These are phyloP conservation scores for Corapipo altera DNA, from an alignment of 2,113 vertebrate genomes.

Conservation along the genomic window DNA sequence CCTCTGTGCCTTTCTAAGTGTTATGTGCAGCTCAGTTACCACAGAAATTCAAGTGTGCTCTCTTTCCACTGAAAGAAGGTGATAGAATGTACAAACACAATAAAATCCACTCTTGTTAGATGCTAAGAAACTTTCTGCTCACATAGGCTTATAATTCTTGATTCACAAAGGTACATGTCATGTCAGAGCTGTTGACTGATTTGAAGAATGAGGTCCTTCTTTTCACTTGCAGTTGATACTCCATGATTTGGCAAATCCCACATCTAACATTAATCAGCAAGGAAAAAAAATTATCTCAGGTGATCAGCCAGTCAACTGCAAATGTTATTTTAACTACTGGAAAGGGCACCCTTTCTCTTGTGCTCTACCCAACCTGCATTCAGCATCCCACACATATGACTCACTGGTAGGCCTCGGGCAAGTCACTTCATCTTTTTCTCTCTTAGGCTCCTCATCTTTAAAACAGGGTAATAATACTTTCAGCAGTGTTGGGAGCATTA, in stretches of 20 bases:
- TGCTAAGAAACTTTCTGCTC: background rate
- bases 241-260: background rate
- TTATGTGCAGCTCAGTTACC: background rate
- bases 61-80: background rate
- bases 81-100: background rate
- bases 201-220: background rate
- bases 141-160: background rate
- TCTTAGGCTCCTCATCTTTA: conserved; percentile 14
- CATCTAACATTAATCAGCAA: background rate
- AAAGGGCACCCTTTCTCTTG: conserved; percentile 6
- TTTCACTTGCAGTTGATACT: background rate
- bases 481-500: conserved; percentile 6
- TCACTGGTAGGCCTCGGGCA: conserved; percentile 42
- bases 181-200: background rate
- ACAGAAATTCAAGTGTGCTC: background rate
- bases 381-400: conserved; percentile 40
- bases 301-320: background rate
- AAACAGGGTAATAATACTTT: conserved; percentile 43
- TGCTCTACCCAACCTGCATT: conserved; percentile 11
- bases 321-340: conserved; percentile 13
- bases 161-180: background rate
- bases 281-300: background rate
- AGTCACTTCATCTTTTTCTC: conserved; percentile 41
- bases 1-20: background rate
- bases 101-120: background rate